Conservation (phyloP, 2,797 vertebrate species). For the Uromys caudimaculatus region DNA sequence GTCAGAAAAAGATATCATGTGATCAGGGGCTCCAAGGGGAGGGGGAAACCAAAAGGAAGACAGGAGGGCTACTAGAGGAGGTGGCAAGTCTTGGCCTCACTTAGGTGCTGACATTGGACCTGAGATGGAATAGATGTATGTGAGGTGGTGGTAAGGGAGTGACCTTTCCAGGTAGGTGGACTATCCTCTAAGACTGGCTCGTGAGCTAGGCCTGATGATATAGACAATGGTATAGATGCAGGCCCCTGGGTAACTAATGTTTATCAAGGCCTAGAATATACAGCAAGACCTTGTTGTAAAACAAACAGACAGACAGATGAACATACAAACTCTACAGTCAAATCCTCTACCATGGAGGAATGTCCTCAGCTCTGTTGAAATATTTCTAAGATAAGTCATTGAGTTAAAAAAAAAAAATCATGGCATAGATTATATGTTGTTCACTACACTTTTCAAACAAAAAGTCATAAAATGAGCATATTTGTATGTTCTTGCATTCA, state of each 20-base stretch:
- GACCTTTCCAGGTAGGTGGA: not conserved
- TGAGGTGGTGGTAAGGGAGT: not conserved
- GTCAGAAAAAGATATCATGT: slow-evolving; percentile 12
- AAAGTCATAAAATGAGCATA: not conserved
- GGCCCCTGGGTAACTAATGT: not conserved
- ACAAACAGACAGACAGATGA: not conserved
- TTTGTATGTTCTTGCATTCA: slow-evolving; percentile 26
- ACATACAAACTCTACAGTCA: no score
- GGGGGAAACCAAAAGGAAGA: not conserved
- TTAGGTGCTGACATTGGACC: not conserved
- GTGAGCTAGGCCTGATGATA: not conserved
- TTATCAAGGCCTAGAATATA: not conserved
- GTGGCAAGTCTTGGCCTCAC: not conserved
- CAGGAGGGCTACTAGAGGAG: not conserved
- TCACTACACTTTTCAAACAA: not conserved
- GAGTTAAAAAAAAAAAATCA: not conserved
- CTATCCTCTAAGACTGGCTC: not conserved
- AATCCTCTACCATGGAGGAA: not conserved
- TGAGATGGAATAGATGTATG: not conserved
- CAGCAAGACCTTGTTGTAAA: not conserved
- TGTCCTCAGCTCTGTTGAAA: not conserved
- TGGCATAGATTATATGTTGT: not conserved
- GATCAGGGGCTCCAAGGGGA: not conserved
- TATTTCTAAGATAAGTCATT: slow-evolving; percentile 16
- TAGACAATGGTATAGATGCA: not conserved